Percentiles rank a stretch among this genome's conserved stretches.
phyloP scores from a whole-genome alignment of 2,888 invertebrate genomes.

The Neocrepidodera transversa region DNA sequence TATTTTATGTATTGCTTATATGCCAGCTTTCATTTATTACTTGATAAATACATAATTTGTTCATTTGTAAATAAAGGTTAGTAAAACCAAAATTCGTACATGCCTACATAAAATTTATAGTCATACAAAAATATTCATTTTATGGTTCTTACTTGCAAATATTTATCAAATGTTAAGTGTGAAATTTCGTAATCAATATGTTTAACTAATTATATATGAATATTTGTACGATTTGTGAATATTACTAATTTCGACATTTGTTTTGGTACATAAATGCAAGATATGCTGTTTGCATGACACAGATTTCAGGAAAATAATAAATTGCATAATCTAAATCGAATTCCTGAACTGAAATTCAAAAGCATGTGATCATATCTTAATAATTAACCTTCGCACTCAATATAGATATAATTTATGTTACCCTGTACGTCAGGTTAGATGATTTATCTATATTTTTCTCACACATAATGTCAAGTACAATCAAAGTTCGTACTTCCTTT shows the following conservation, averaged over 20 bases:
- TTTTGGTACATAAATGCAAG: not conserved
- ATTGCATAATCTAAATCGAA: not conserved
- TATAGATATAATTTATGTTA: not conserved
- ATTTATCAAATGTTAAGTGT: too few species aligned
- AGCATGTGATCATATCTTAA: too few species aligned
- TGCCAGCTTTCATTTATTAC: not conserved
- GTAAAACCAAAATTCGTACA: too few species aligned
- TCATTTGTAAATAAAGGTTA: too few species aligned
- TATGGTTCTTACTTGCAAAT: too few species aligned
- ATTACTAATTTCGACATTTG: not conserved
- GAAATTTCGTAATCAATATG: too few species aligned
- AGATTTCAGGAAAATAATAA: not conserved
- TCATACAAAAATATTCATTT: too few species aligned
- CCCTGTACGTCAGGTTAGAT: not conserved
- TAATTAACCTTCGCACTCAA: too few species aligned
- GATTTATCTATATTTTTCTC: not conserved
- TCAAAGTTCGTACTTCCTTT: constrained; percentile 1
- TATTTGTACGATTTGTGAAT: too few species aligned
- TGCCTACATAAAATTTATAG: too few species aligned
- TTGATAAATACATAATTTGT: too few species aligned
- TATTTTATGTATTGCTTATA: not conserved
- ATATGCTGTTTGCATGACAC: not conserved
- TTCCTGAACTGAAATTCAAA: too few species aligned
- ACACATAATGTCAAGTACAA: not conserved
- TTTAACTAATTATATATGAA: not conserved